Percentiles rank a stretch among this genome's conserved stretches.
Conservation (phyloP, 2,888 invertebrate genomes). For the Melanargia galathea region DNA sequence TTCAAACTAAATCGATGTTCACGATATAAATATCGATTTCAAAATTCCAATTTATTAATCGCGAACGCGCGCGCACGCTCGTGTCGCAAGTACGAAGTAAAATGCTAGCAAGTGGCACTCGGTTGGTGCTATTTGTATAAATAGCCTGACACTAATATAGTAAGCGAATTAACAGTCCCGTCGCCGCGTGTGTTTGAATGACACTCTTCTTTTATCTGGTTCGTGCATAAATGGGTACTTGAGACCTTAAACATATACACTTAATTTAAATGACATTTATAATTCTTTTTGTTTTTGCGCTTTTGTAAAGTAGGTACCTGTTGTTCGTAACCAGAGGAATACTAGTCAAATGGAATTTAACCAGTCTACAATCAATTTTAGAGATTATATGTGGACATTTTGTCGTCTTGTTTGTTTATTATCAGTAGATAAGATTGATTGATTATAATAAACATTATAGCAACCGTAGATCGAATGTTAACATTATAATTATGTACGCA, state of each 20-base stretch:
- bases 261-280: too few species aligned
- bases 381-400: neutral
- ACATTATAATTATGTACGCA: neutral
- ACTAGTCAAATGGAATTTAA: neutral
- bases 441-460: neutral
- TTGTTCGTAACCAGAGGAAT: too few species aligned
- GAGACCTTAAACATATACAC: neutral
- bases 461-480: too few species aligned
- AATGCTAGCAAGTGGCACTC: conserved; percentile 28
- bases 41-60: neutral
- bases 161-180: neutral
- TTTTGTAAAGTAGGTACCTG: too few species aligned
- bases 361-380: neutral
- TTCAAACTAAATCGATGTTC: neutral
- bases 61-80: conserved; percentile 35
- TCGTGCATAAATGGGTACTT: too few species aligned
- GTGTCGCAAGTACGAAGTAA: conserved; percentile 21
- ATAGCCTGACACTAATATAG: conserved; percentile 35
- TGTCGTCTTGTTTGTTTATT: neutral
- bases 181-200: neutral
- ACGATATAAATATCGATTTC: conserved; percentile 18
- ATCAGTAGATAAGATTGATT: neutral
- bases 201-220: neutral
- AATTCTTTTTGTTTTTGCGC: too few species aligned
- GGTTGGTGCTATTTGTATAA: conserved; percentile 41